Evolutionary conservation across 1,140 invertebrate species (phyloP).

Genomic region (Pseudobourletiella spinata): DNA sequence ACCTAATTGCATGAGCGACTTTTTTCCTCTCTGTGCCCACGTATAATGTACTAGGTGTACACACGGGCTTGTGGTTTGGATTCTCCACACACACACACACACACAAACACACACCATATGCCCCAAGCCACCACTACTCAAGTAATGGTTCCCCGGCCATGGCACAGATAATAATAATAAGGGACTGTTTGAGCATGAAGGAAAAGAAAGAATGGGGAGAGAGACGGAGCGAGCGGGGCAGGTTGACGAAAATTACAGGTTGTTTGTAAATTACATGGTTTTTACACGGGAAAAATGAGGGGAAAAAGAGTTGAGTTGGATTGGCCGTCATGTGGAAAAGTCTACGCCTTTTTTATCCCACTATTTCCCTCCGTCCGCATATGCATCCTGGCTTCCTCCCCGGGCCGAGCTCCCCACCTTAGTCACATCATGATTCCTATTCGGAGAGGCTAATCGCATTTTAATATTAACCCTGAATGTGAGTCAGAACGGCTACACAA

Average conservation of each 20-base stretch:
- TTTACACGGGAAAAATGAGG: slow-evolving; percentile 24
- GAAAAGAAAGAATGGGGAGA: not conserved
- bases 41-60: too few species aligned
- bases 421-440: not conserved
- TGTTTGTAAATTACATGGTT: slow-evolving; percentile 27
- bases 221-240: not conserved
- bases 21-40: too few species aligned
- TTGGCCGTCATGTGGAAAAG: slow-evolving; percentile 28
- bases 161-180: not conserved
- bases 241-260: slow-evolving; percentile 25
- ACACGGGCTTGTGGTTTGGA: not conserved
- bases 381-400: too few species aligned
- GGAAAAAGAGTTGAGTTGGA: slow-evolving; percentile 15
- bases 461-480: slow-evolving; percentile 28
- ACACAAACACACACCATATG: too few species aligned
- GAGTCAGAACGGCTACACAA: not conserved
- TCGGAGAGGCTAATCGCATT: slow-evolving; percentile 28
- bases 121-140: not conserved
- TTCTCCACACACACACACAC: too few species aligned
- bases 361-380: not conserved
- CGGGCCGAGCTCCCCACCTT: not conserved
- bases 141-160: not conserved
- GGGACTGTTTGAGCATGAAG: too few species aligned
- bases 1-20: not conserved
- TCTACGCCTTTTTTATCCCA: slow-evolving; percentile 23